phyloP scores from a whole-genome alignment of 2,888 invertebrate species.

The Trypoxylon attenuatum region DNA sequence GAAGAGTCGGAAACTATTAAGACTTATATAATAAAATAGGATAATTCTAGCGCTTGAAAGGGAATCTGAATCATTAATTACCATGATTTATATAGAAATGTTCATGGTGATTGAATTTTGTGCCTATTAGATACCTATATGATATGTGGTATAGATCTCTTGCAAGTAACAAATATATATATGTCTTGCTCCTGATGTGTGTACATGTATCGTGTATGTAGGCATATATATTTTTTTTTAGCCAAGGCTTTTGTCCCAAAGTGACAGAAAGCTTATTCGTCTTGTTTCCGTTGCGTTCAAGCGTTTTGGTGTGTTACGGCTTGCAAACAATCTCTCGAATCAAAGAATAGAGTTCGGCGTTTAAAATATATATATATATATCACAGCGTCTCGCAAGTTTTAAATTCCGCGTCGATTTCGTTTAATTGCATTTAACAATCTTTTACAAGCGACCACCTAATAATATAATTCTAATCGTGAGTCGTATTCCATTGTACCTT shows the following conservation, averaged over 20 bases:
- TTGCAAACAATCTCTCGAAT: too few relatives aligned
- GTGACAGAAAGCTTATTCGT: constrained; percentile 13
- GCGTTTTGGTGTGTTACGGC: too few relatives aligned
- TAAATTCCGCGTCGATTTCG: too few relatives aligned
- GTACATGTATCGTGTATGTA: constrained; percentile 33
- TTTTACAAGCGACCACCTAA: too few relatives aligned
- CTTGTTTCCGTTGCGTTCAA: constrained; percentile 4
- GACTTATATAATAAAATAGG: background rate
- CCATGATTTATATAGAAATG: constrained; percentile 15
- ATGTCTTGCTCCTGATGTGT: constrained; percentile 26
- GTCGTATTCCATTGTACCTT: too few relatives aligned
- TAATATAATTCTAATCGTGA: too few relatives aligned
- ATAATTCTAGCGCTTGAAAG: constrained; percentile 2
- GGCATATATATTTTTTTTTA: constrained; percentile 45
- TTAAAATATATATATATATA: too few relatives aligned
- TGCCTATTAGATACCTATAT: constrained; percentile 12
- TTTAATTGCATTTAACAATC: too few relatives aligned
- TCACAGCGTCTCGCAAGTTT: too few relatives aligned
- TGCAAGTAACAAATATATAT: constrained; percentile 34
- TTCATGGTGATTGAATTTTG: constrained; percentile 12
- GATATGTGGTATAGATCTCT: constrained; percentile 44
- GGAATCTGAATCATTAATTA: constrained; percentile 11
- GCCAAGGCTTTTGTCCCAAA: constrained; percentile 24
- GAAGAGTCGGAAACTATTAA: background rate
- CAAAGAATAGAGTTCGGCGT: too few relatives aligned